Percentiles rank a stretch among this genome's conserved stretches.
These are phyloP conservation scores for Gonocerus acuteangulatus DNA, from an alignment of 2,888 invertebrate species.

Conservation along the genomic window DNA sequence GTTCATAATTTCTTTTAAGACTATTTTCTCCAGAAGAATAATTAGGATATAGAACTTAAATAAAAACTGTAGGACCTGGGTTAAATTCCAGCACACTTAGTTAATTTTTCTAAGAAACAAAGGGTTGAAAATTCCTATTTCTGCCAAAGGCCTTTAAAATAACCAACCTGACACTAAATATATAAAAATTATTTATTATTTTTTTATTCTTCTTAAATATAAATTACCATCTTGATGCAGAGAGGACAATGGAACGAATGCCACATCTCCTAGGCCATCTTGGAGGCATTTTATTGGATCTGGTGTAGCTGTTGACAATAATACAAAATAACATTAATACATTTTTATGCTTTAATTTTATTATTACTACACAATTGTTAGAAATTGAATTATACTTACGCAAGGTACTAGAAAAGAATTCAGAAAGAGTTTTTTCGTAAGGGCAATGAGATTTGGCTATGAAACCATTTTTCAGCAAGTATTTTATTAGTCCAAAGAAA, in stretches of 20 bases:
- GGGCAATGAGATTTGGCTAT: constrained; percentile 52
- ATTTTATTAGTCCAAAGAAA: constrained; percentile 48
- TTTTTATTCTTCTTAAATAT: too few species aligned
- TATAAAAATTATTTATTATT: too few species aligned
- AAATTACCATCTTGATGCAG: constrained; percentile 20
- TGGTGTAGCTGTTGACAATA: constrained; percentile 30
- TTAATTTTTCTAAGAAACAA: too few species aligned
- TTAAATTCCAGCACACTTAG: too few species aligned
- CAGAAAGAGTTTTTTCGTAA: constrained; percentile 51
- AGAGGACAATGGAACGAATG: constrained; percentile 43
- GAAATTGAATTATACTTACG: constrained; percentile 20
- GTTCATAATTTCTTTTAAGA: too few species aligned
- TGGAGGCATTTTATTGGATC: constrained; percentile 42
- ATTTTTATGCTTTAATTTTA: too few species aligned
- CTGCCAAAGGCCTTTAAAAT: too few species aligned
- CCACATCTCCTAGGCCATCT: constrained; percentile 47
- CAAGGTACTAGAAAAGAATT: constrained; percentile 53
- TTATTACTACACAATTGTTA: background rate
- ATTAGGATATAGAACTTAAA: too few species aligned
- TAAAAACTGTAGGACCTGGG: too few species aligned
- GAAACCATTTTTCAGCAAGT: constrained; percentile 52
- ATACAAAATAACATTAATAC: background rate
- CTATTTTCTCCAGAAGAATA: too few species aligned
- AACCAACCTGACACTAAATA: too few species aligned
- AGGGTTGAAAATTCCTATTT: too few species aligned